These are phyloP conservation scores for Copidosoma aretas DNA, from an alignment of 2,888 invertebrate species.

Conservation along the genomic window DNA sequence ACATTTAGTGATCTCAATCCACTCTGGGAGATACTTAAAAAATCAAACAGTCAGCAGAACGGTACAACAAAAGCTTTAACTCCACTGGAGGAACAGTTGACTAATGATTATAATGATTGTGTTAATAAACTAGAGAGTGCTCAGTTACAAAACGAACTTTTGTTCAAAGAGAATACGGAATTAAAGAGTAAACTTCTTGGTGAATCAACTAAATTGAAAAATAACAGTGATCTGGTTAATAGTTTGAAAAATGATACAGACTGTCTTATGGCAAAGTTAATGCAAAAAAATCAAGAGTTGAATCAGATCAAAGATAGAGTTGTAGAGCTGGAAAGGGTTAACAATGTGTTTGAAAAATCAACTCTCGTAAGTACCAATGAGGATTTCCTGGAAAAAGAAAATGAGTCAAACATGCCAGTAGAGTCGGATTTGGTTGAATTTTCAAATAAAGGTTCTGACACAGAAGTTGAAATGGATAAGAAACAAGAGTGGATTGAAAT, in stretches of 20 bases:
- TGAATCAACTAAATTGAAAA: slow-evolving; percentile 36
- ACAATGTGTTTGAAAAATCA: slow-evolving; percentile 18
- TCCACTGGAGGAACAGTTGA: slow-evolving; percentile 36
- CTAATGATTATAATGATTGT: slow-evolving; percentile 32
- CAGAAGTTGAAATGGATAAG: slow-evolving; percentile 27
- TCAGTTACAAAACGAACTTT: slow-evolving; percentile 24
- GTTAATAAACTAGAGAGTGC: slow-evolving; percentile 26
- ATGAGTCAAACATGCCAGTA: not conserved
- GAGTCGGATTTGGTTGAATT: not conserved
- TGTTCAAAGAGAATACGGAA: slow-evolving; percentile 34
- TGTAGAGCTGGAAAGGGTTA: slow-evolving; percentile 52
- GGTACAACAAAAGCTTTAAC: slow-evolving; percentile 20
- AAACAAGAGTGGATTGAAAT: slow-evolving; percentile 25
- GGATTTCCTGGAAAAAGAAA: slow-evolving; percentile 9
- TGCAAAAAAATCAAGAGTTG: slow-evolving; percentile 52
- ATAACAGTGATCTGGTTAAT: slow-evolving; percentile 9
- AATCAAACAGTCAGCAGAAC: slow-evolving; percentile 23
- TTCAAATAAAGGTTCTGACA: slow-evolving; percentile 4
- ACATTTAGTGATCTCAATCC: slow-evolving; percentile 13
- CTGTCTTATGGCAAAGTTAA: slow-evolving; percentile 36
- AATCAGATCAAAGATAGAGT: slow-evolving; percentile 64
- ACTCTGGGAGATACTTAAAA: slow-evolving; percentile 18
- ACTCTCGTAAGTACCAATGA: not conserved
- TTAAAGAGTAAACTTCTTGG: slow-evolving; percentile 22
- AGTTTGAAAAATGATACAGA: slow-evolving; percentile 35